A percentile compares a stretch with the other conserved stretches of the same genome.
These are phyloP conservation scores for Dynastes hyllus DNA, from an alignment of 2,888 invertebrate species.

Conservation along the genomic window DNA sequence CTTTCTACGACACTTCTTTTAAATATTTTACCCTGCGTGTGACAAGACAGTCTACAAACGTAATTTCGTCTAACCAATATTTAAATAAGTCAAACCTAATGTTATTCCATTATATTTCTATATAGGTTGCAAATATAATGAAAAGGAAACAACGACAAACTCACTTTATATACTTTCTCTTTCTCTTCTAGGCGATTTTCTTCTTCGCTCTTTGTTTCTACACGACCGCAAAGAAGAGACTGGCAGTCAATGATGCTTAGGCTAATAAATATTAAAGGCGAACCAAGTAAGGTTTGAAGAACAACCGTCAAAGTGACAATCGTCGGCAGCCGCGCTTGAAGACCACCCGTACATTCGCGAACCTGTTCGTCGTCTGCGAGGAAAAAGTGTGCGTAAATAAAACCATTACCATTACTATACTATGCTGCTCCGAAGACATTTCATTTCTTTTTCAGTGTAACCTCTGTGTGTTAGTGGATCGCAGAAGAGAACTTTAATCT, in stretches of 20 bases:
- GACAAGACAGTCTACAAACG: too few relatives aligned
- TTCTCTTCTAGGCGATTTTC: background rate
- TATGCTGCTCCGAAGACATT: conserved; percentile 42
- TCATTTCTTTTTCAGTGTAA: conserved; percentile 44
- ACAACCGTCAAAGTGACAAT: conserved; percentile 68
- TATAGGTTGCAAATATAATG: too few relatives aligned
- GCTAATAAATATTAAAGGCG: conserved; percentile 58
- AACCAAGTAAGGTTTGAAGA: conserved; percentile 68
- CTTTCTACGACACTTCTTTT: too few relatives aligned
- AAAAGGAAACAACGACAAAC: too few relatives aligned
- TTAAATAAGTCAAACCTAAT: too few relatives aligned
- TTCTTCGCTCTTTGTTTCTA: background rate
- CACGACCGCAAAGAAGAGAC: background rate
- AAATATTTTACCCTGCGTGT: too few relatives aligned
- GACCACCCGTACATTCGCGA: conserved; percentile 67
- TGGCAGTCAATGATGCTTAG: conserved; percentile 45
- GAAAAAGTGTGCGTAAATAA: conserved; percentile 59
- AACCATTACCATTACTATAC: conserved; percentile 56
- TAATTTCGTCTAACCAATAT: too few relatives aligned
- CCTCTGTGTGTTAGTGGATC: background rate
- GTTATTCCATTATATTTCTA: too few relatives aligned
- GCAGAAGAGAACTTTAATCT: too few relatives aligned
- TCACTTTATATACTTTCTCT: background rate
- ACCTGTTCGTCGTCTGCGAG: conserved; percentile 57
- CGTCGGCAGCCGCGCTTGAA: conserved; percentile 56